A percentile compares a stretch with the other conserved stretches of the same genome.
These are phyloP conservation scores for Stictocephala bisonia DNA, from an alignment of 2,888 invertebrate genomes.

Conservation along the genomic window DNA sequence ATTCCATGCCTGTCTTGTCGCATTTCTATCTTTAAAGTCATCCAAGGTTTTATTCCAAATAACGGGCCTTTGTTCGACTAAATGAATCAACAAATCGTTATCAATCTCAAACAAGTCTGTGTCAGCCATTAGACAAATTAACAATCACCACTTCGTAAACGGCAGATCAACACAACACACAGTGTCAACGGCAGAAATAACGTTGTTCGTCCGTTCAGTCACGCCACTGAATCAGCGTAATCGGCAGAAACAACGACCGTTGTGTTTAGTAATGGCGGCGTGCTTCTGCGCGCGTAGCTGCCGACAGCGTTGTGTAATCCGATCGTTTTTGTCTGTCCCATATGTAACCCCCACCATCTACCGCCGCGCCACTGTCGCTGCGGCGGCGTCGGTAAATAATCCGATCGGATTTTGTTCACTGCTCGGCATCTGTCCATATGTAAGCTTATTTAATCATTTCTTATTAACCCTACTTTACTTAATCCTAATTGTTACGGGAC, in stretches of 20 bases:
- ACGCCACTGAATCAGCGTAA: conserved; percentile 15
- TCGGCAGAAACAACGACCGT: not conserved
- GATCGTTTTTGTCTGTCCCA: not conserved
- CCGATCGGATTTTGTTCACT: too few relatives aligned
- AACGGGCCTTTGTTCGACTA: not conserved
- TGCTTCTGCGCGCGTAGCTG: not conserved
- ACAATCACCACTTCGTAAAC: too few relatives aligned
- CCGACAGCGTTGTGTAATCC: not conserved
- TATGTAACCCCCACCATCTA: not conserved
- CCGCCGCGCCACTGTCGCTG: not conserved
- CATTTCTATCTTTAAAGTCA: not conserved
- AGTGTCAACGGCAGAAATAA: not conserved
- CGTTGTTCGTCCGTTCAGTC: not conserved
- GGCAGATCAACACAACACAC: not conserved
- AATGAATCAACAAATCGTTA: not conserved
- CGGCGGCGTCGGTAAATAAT: not conserved
- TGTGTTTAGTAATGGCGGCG: conserved; percentile 27
- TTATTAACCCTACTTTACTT: too few relatives aligned
- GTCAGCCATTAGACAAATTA: too few relatives aligned
- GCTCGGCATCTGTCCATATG: too few relatives aligned
- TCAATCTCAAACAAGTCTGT: not conserved
- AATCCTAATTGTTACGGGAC: too few relatives aligned
- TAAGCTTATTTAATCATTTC: too few relatives aligned
- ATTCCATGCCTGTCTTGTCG: not conserved
- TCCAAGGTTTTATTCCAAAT: not conserved